Percentiles rank a stretch among this genome's conserved stretches.
Conservation (phyloP, 2,888 invertebrate species). For the Pollenia labialis region DNA sequence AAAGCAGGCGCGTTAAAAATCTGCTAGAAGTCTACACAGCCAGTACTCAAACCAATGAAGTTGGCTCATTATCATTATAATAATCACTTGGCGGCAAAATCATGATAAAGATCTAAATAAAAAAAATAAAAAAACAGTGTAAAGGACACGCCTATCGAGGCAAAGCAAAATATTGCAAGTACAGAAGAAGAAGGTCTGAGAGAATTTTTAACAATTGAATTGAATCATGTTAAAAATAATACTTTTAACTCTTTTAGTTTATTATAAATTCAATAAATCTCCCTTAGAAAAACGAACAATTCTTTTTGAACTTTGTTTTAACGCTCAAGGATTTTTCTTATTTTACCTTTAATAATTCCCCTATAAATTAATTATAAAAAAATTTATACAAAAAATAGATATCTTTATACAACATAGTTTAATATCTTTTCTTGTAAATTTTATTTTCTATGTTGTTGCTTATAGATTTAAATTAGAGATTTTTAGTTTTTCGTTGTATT, state of each 20-base stretch:
- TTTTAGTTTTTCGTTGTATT: background rate
- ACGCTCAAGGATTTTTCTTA: background rate
- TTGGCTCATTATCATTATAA: slow-evolving; percentile 73
- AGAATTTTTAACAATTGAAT: background rate
- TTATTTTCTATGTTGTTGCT: slow-evolving; percentile 11
- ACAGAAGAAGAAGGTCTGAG: background rate
- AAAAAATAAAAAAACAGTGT: slow-evolving; percentile 13
- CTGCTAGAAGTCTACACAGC: slow-evolving; percentile 14
- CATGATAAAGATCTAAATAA: slow-evolving; percentile 67
- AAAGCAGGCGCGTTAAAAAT: slow-evolving; percentile 52
- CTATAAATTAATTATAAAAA: slow-evolving; percentile 63
- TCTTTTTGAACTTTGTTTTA: background rate
- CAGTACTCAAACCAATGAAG: slow-evolving; percentile 30
- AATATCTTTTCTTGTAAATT: background rate
- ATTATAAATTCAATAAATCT: slow-evolving; percentile 31
- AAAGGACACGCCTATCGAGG: slow-evolving; percentile 60
- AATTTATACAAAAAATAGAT: slow-evolving; percentile 26
- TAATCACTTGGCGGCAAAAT: slow-evolving; percentile 73
- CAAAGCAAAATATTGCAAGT: background rate
- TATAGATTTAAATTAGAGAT: slow-evolving; percentile 42
- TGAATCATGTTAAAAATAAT: background rate
- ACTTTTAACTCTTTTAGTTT: background rate
- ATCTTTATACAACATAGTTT: background rate
- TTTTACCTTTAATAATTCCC: slow-evolving; percentile 37
- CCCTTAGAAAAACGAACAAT: slow-evolving; percentile 8